Conservation (phyloP, 2,797 vertebrate genomes). For the Triplophysa bombifrons region DNA sequence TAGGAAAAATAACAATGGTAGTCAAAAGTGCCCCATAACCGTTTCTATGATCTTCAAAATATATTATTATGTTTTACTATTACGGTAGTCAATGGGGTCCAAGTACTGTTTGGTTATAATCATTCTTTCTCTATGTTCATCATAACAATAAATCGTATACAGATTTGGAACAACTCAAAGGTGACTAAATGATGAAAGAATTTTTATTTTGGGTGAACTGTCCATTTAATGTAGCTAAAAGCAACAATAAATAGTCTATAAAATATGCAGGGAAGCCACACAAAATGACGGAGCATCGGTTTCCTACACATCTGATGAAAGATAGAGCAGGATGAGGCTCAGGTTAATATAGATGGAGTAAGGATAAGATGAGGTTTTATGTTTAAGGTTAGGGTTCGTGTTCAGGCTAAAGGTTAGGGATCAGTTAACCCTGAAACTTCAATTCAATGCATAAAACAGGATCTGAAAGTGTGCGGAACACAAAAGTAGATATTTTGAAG, state of each 20-base stretch:
- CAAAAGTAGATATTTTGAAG: too few species aligned
- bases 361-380: conserved; percentile 15
- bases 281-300: not conserved
- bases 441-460: not conserved
- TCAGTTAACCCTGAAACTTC: conserved; percentile 24
- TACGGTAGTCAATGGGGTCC: too few species aligned
- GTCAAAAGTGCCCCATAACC: too few species aligned
- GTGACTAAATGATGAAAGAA: too few species aligned
- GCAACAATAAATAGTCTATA: not conserved
- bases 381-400: conserved; percentile 10
- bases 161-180: too few species aligned
- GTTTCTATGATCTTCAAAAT: too few species aligned
- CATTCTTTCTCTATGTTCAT: too few species aligned
- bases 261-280: not conserved
- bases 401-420: conserved; percentile 21
- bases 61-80: too few species aligned
- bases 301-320: conserved; percentile 23
- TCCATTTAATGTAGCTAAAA: not conserved
- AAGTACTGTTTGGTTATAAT: too few species aligned
- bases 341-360: conserved; percentile 5
- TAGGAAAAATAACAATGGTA: too few species aligned
- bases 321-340: conserved; percentile 7
- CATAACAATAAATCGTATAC: too few species aligned
- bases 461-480: not conserved
- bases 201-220: too few species aligned